phyloP scores from a whole-genome alignment of 1,140 invertebrate species.

The Philotrypesis tridentata region DNA sequence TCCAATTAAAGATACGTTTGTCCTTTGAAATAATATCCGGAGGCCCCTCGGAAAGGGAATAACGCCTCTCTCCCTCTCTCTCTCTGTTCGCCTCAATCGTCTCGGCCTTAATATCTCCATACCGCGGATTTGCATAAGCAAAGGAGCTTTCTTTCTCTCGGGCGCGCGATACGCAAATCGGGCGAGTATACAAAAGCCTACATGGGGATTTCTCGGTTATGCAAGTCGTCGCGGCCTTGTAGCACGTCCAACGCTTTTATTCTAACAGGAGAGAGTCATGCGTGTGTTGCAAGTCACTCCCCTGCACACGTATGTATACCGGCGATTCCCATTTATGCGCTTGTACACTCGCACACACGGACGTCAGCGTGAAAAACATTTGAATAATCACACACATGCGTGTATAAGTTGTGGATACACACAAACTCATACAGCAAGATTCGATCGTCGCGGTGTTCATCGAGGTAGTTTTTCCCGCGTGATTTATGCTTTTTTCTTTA shows the following conservation, averaged over 20 bases:
- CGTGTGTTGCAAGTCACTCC: constrained; percentile 17
- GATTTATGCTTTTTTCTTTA: background rate
- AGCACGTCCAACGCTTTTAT: constrained; percentile 34
- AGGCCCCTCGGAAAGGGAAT: background rate
- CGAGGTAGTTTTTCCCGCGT: background rate
- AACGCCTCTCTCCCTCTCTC: too few species aligned
- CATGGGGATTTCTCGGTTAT: background rate
- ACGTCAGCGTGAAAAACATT: background rate
- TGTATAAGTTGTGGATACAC: background rate
- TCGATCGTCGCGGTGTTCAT: background rate
- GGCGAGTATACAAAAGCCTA: background rate
- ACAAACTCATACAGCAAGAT: background rate
- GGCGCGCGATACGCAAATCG: background rate
- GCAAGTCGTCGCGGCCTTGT: constrained; percentile 15
- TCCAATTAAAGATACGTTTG: background rate
- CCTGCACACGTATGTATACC: too few species aligned
- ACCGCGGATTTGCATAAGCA: background rate
- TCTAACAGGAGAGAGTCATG: background rate
- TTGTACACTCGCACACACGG: background rate
- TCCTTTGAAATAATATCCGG: background rate
- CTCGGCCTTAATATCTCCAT: background rate
- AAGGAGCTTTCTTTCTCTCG: background rate
- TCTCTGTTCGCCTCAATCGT: too few species aligned
- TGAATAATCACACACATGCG: background rate
- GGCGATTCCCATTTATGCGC: constrained; percentile 15